Evolutionary conservation across 2,797 vertebrate genomes (phyloP).

Genomic region (Enteromius treurensis): DNA sequence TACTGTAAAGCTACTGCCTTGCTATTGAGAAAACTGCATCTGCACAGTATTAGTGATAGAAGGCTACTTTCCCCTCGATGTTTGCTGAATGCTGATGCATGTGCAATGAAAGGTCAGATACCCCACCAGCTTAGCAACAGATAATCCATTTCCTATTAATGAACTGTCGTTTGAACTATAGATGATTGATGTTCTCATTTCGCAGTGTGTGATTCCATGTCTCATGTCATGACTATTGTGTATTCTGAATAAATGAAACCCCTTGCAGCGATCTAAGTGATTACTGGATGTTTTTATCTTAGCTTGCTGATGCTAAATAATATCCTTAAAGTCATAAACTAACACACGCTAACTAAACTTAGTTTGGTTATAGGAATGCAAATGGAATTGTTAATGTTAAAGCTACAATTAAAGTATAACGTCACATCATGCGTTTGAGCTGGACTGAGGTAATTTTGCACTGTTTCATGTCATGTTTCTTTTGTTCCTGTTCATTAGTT

Average conservation of each 20-base stretch:
- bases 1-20: neutral
- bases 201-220: neutral
- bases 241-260: neutral
- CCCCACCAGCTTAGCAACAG: neutral
- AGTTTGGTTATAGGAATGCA: too few relatives aligned
- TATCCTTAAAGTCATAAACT: too few relatives aligned
- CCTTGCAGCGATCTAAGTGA: neutral
- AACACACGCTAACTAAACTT: too few relatives aligned
- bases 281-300: neutral
- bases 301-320: too few relatives aligned
- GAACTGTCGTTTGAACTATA: neutral
- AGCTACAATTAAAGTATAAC: too few relatives aligned
- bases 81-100: slow-evolving; percentile 52
- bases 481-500: too few relatives aligned
- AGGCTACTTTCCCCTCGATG: neutral
- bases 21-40: neutral
- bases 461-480: too few relatives aligned
- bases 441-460: too few relatives aligned
- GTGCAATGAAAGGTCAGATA: slow-evolving; percentile 44
- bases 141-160: slow-evolving; percentile 24
- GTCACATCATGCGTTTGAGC: too few relatives aligned
- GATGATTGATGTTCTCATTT: slow-evolving; percentile 26
- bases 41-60: slow-evolving; percentile 15
- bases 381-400: too few relatives aligned
- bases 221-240: neutral